These are phyloP conservation scores for Crioceris asparagi DNA, from an alignment of 2,888 invertebrate genomes.

Conservation along the genomic window DNA sequence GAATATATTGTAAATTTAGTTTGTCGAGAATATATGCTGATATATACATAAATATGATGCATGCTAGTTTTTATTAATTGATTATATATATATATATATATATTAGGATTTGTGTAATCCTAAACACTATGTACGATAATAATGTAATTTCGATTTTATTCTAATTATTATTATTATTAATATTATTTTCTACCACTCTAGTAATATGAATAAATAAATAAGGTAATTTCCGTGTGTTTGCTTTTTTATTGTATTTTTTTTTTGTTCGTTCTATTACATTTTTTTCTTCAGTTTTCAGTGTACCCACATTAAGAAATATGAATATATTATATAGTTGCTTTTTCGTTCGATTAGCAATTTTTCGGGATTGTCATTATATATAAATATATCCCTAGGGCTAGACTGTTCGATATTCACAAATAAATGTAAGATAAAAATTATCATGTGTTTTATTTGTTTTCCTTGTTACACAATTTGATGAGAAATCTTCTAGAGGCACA, in stretches of 20 bases:
- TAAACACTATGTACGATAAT: conserved; percentile 34
- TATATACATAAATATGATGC: conserved; percentile 35
- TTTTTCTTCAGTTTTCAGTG: neutral
- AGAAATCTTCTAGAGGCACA: no score
- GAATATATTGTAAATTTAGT: conserved; percentile 35
- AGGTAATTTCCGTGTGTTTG: conserved; percentile 16
- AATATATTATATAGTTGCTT: conserved; percentile 10
- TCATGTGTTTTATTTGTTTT: conserved; percentile 7
- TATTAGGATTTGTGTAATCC: no score
- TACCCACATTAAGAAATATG: neutral
- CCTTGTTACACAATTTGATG: no score
- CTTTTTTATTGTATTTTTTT: conserved; percentile 12
- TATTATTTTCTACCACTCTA: conserved; percentile 40
- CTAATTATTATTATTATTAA: conserved; percentile 38
- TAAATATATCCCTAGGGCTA: conserved; percentile 21
- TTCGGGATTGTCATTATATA: conserved; percentile 18
- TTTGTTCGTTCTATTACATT: neutral
- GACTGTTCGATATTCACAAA: conserved; percentile 21
- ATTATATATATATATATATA: conserved; percentile 23
- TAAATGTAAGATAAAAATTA: conserved; percentile 17
- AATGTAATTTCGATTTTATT: no score
- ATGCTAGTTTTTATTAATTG: conserved; percentile 33
- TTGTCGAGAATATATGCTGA: no score
- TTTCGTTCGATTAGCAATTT: conserved; percentile 17
- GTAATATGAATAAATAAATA: conserved; percentile 30